Evolutionary conservation across 2,888 invertebrate genomes (phyloP).

Genomic region (Elegia similella): DNA sequence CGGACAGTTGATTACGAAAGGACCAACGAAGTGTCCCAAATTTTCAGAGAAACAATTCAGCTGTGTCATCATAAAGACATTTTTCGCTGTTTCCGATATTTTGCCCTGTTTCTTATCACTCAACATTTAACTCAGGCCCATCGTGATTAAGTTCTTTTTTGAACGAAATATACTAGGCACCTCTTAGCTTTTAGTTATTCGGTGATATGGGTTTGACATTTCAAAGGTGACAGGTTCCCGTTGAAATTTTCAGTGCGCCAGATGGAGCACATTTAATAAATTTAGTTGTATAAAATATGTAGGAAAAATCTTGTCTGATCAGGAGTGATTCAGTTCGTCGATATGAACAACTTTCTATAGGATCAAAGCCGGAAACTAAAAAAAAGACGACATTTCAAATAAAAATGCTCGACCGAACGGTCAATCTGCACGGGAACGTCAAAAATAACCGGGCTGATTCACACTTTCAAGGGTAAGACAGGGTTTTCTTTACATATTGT

Average conservation of each 20-base stretch:
- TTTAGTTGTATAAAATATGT: not conserved
- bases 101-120: not conserved
- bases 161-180: not conserved
- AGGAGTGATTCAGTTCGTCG: too few relatives aligned
- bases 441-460: too few relatives aligned
- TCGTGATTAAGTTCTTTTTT: not conserved
- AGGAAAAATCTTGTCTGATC: too few relatives aligned
- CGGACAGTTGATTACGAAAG: constrained; percentile 1
- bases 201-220: constrained; percentile 18
- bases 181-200: constrained; percentile 8
- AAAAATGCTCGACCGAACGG: too few relatives aligned
- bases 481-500: too few relatives aligned
- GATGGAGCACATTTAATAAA: not conserved
- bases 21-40: not conserved
- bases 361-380: too few relatives aligned
- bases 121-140: not conserved
- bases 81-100: constrained; percentile 8
- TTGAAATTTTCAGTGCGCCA: constrained; percentile 10
- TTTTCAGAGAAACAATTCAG: not conserved
- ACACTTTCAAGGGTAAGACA: too few relatives aligned
- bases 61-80: constrained; percentile 5
- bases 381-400: too few relatives aligned
- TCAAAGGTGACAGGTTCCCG: constrained; percentile 16
- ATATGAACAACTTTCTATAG: too few relatives aligned
- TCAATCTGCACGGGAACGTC: too few relatives aligned